These are phyloP conservation scores for Odobenus rosmarus DNA, from an alignment of 2,113 vertebrate genomes.

Conservation along the genomic window DNA sequence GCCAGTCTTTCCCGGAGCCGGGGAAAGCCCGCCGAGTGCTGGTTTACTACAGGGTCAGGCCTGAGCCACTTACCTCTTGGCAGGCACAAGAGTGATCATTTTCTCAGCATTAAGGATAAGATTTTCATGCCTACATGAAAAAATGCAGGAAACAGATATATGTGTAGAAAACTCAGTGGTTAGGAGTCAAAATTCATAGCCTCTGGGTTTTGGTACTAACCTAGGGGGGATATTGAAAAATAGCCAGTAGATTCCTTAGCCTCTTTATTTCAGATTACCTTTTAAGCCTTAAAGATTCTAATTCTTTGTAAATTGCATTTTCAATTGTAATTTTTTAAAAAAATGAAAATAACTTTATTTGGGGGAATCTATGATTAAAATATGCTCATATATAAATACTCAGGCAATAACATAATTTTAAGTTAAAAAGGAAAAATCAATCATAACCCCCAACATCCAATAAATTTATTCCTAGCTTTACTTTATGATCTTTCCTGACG, in stretches of 20 bases:
- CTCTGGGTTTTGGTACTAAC: background rate
- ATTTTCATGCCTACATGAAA: background rate
- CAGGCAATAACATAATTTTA: background rate
- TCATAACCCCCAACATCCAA: background rate
- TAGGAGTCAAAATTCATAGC: background rate
- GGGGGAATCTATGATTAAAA: background rate
- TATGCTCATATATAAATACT: background rate
- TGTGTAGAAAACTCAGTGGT: background rate
- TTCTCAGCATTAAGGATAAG: background rate
- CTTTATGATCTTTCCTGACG: background rate
- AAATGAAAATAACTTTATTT: background rate
- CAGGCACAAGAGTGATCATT: background rate
- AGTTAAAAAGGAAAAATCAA: background rate
- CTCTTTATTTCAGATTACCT: background rate
- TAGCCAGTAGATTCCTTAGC: background rate
- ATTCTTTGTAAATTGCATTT: background rate
- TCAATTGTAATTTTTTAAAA: background rate
- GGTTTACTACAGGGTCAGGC: background rate
- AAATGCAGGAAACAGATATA: background rate
- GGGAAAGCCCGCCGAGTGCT: background rate
- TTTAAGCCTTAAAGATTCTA: background rate
- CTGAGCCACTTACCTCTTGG: background rate
- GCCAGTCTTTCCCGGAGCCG: conserved; percentile 56
- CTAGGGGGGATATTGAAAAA: background rate
- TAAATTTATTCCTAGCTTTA: conserved; percentile 16